Conservation (phyloP, 2,797 vertebrate species). For the Schizopygopsis pylzovi region DNA sequence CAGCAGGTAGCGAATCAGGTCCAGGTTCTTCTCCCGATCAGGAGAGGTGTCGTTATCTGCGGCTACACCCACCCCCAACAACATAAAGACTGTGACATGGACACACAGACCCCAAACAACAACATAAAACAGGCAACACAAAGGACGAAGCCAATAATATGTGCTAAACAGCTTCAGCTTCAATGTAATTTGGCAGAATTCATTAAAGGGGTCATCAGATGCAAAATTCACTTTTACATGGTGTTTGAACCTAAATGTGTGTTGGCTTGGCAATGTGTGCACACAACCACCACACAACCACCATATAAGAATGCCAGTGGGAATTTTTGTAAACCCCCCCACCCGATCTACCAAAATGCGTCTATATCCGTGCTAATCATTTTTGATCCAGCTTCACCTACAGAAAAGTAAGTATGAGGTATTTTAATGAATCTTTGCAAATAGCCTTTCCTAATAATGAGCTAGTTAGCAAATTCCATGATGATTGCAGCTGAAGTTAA, state of each 20-base stretch:
- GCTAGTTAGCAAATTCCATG: no score
- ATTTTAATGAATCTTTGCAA: no score
- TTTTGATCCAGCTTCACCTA: no score
- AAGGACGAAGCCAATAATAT: constrained; percentile 1
- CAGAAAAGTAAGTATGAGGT: no score
- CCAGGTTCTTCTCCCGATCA: constrained; percentile 82
- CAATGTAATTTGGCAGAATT: neutral
- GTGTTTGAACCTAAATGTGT: neutral
- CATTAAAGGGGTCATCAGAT: neutral
- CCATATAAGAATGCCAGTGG: no score
- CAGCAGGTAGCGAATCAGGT: constrained; percentile 83
- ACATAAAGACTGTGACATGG: constrained; percentile 71
- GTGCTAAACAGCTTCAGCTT: constrained; percentile 13
- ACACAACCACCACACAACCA: no score
- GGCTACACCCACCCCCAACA: constrained; percentile 75
- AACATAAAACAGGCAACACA: constrained; percentile 44
- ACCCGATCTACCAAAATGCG: no score
- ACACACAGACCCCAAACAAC: constrained; percentile 59
- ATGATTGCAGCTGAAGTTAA: no score
- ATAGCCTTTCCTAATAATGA: no score
- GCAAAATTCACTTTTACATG: neutral
- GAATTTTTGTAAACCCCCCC: no score
- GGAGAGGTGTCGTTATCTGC: constrained; percentile 72
- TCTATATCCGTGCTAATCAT: no score
- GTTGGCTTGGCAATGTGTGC: no score